A percentile compares a stretch with the other conserved stretches of the same genome.
Conservation (phyloP, 2,113 vertebrate species). For the Macaca mulatta region DNA sequence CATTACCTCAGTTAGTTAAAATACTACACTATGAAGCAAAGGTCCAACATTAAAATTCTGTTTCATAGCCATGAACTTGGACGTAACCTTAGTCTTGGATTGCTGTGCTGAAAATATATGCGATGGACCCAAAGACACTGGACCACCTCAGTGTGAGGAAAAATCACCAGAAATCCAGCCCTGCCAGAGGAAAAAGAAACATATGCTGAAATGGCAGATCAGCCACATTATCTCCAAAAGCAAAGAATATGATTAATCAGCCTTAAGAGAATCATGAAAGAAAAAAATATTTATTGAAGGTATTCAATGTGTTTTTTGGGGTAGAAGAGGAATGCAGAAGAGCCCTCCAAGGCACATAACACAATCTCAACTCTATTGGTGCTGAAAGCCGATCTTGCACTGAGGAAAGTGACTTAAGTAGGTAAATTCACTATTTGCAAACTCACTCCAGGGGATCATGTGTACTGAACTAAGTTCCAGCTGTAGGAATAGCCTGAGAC, state of each 20-base stretch:
- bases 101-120: not conserved
- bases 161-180: not conserved
- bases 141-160: not conserved
- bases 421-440: not conserved
- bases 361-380: not conserved
- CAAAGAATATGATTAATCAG: not conserved
- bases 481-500: not conserved
- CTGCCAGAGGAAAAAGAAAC: not conserved
- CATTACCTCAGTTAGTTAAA: not conserved
- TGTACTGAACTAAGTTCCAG: not conserved
- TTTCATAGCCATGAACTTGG: not conserved
- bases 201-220: not conserved
- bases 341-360: not conserved
- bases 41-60: not conserved
- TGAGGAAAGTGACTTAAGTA: not conserved
- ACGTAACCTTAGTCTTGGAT: not conserved
- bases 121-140: not conserved
- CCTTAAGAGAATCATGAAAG: not conserved
- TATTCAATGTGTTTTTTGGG: not conserved
- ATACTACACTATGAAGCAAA: not conserved
- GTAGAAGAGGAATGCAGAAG: not conserved
- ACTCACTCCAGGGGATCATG: not conserved
- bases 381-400: not conserved
- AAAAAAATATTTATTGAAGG: not conserved
- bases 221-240: not conserved